Evolutionary conservation across 2,797 vertebrate species (phyloP).

Genomic region (Gila robusta): DNA sequence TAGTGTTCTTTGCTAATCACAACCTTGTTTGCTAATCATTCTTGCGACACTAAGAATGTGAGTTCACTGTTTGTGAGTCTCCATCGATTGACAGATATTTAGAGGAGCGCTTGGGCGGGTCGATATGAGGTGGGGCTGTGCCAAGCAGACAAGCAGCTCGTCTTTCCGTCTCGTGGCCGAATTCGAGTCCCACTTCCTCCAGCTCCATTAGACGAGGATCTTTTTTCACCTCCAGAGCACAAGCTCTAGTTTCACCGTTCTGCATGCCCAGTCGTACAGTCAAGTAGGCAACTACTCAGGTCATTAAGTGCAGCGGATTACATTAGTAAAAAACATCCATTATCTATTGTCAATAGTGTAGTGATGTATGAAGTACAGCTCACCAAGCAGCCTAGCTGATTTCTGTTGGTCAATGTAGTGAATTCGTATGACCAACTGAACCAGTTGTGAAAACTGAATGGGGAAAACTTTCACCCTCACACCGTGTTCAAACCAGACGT

Average conservation of each 20-base stretch:
- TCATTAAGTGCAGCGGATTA: background rate
- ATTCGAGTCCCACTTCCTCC: slow-evolving; percentile 60
- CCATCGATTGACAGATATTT: slow-evolving; percentile 52
- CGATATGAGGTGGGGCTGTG: slow-evolving; percentile 35
- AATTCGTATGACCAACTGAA: background rate
- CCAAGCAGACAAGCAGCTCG: slow-evolving; percentile 41
- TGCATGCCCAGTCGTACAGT: background rate
- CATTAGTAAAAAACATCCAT: background rate
- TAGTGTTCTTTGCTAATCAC: slow-evolving; percentile 46
- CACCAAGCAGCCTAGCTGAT: background rate
- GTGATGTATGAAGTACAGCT: background rate
- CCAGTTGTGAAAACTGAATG: background rate
- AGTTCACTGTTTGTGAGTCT: slow-evolving; percentile 31
- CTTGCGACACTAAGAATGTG: slow-evolving; percentile 15
- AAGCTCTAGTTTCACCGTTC: slow-evolving; percentile 4
- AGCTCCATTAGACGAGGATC: slow-evolving; percentile 56
- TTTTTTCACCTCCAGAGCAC: slow-evolving; percentile 46
- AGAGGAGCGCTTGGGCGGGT: slow-evolving; percentile 30
- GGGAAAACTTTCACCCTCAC: background rate
- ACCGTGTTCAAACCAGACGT: background rate
- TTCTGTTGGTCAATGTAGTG: background rate
- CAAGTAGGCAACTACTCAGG: slow-evolving; percentile 16
- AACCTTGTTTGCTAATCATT: slow-evolving; percentile 47
- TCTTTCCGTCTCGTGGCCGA: slow-evolving; percentile 61
- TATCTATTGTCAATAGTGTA: background rate